Percentiles rank a stretch among this genome's conserved stretches.
Conservation (phyloP, 2,797 vertebrate species). For the Etheostoma perlongum region DNA sequence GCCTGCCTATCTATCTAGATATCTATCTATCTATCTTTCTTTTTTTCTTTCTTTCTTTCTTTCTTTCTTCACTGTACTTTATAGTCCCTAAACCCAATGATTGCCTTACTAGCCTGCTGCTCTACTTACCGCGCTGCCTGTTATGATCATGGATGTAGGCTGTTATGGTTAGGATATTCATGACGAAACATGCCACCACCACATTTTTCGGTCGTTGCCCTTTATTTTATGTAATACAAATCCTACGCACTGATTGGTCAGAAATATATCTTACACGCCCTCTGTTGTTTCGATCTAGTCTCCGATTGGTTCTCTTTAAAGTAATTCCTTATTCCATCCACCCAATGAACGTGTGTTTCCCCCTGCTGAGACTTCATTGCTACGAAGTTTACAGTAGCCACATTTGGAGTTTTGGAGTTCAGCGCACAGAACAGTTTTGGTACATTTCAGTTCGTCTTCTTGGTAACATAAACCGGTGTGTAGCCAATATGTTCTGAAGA, state of each 20-base stretch:
- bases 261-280: not conserved
- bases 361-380: slow-evolving; percentile 50
- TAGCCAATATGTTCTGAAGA: not conserved
- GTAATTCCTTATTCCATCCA: slow-evolving; percentile 35
- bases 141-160: not conserved
- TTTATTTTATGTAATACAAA: slow-evolving; percentile 49
- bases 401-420: slow-evolving; percentile 19
- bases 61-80: not conserved
- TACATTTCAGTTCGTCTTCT: not conserved
- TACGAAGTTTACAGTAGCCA: slow-evolving; percentile 66
- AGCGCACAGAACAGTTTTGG: fast-evolving
- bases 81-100: not conserved
- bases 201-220: slow-evolving; percentile 13
- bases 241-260: slow-evolving; percentile 56
- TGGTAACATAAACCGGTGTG: not conserved
- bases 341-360: slow-evolving; percentile 55
- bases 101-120: not conserved
- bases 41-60: too few species aligned
- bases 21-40: too few species aligned
- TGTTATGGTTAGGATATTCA: too few species aligned
- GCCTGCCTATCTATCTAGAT: too few species aligned
- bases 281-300: too few species aligned
- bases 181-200: not conserved
- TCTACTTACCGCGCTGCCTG: not conserved
- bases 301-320: slow-evolving; percentile 61